phyloP scores from a whole-genome alignment of 2,888 invertebrate genomes.

The Rhingia campestris region DNA sequence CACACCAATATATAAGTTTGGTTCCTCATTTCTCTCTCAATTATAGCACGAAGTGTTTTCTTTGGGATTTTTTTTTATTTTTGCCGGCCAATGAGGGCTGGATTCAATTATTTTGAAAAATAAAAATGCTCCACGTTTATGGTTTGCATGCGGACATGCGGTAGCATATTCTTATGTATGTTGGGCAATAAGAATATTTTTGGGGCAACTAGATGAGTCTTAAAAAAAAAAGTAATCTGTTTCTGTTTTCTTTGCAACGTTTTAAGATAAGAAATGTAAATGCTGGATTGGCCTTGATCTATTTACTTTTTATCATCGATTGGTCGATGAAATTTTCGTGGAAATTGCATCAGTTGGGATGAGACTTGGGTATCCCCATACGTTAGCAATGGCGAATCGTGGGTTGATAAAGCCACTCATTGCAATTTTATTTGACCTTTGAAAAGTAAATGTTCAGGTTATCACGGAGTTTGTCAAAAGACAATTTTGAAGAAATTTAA shows the following conservation, averaged over 20 bases:
- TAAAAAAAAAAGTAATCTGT: neutral
- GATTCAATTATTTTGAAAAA: neutral
- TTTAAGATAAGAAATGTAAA: constrained; percentile 35
- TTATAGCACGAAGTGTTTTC: constrained; percentile 27
- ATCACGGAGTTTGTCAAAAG: too few species aligned
- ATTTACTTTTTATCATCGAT: constrained; percentile 3
- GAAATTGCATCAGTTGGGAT: constrained; percentile 38
- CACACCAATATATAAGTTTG: constrained; percentile 18
- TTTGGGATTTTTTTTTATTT: neutral
- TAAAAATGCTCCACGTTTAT: too few species aligned
- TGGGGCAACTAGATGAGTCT: neutral
- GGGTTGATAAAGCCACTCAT: neutral
- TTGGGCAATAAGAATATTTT: too few species aligned
- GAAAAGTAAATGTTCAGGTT: too few species aligned
- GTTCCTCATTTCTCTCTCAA: constrained; percentile 10
- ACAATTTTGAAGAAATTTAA: too few species aligned
- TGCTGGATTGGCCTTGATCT: constrained; percentile 50
- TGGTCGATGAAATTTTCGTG: constrained; percentile 35
- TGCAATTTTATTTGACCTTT: neutral
- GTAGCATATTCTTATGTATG: too few species aligned
- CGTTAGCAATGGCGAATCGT: neutral
- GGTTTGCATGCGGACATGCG: too few species aligned
- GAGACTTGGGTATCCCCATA: neutral
- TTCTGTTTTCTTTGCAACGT: constrained; percentile 3
- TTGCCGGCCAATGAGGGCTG: neutral